Base-by-base conservation (phyloP, 2,797 vertebrate species). In the Acropternis orthonyx region DNA sequence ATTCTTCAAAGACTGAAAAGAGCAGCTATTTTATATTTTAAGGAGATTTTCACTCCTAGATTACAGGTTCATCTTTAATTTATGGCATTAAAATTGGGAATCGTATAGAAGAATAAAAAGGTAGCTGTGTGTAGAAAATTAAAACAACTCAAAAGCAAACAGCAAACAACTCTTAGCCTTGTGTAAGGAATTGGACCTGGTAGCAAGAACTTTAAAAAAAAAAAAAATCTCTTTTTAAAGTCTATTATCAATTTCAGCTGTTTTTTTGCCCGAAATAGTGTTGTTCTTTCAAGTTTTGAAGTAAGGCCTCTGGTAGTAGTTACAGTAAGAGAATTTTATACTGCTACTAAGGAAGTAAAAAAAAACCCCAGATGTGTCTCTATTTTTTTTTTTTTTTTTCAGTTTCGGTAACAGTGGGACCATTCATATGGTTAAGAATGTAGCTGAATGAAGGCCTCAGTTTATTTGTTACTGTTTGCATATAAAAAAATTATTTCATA, bases 101-200 rank as follows among this genome's bases (percentile, higher is more conserved):
- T 26, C 44, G 6, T 24, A 9, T 23, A 30, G 28, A 66, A 73
- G n/a, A 91, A 55, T 65, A 43, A 26, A 77, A 26, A 9, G 18
- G 8, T 54, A 65, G 6, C 8, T 23, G 9, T 48, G 12, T 76
- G 32, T 21, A 78, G 23, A 72, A 85, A 81, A 74, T 15, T 6
- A 1, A 12, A 49, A 37, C 56, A 37, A 69, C 46, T 6, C 14
- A 5, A 41, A 28, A 39, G 2, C 10, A 7, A 12, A 0, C 2
- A 48, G n/a, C 5, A 23, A 49, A 16, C 8, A 66, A 7, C 15
- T 37, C 6, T 24, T 28, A 56, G 0, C 7, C 13, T 75, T 3
- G 8, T 41, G 36, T 54, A 58, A 75, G 10, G 12, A 56, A n/a
- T 7, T 65, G 27, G 26, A 44, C 17, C 77, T 46, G 3, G 32